These are phyloP conservation scores for Antigone vipio DNA, from an alignment of 2,113 vertebrate genomes.

Conservation along the genomic window DNA sequence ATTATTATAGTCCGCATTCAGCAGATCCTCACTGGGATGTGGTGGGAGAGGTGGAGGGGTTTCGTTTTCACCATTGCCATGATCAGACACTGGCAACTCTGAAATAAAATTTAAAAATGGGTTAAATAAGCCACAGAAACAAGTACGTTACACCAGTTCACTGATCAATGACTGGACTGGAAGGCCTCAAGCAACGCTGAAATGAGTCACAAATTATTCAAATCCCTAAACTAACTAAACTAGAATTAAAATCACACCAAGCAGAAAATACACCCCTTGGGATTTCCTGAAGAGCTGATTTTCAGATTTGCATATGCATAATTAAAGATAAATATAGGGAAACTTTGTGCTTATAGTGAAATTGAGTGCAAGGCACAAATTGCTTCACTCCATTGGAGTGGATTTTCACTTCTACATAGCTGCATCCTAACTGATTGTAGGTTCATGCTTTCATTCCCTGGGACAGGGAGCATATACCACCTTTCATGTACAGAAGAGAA, in stretches of 20 bases:
- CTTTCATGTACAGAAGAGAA: neutral
- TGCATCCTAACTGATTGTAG: neutral
- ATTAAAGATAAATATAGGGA: constrained; percentile 61
- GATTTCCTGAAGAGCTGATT: constrained; percentile 33
- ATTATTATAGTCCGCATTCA: constrained; percentile 71
- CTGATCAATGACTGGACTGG: constrained; percentile 29
- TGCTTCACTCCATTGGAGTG: constrained; percentile 10
- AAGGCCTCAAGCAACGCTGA: constrained; percentile 20
- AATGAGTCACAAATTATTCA: constrained; percentile 53
- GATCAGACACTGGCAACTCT: constrained; percentile 56
- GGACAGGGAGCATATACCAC: neutral
- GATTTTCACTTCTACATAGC: neutral
- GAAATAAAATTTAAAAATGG: constrained; percentile 32
- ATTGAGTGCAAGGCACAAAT: neutral
- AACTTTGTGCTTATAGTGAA: constrained; percentile 15
- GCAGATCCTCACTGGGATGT: constrained; percentile 67
- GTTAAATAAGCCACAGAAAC: constrained; percentile 42
- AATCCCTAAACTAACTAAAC: constrained; percentile 65
- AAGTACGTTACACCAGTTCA: neutral
- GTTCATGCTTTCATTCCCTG: neutral
- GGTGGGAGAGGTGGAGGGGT: constrained; percentile 69
- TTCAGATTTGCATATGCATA: constrained; percentile 53
- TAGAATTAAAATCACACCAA: constrained; percentile 62
- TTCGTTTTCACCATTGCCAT: constrained; percentile 56
- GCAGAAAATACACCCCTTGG: constrained; percentile 41